These are phyloP conservation scores for Pollenia angustigena DNA, from an alignment of 2,888 invertebrate genomes.

Conservation along the genomic window DNA sequence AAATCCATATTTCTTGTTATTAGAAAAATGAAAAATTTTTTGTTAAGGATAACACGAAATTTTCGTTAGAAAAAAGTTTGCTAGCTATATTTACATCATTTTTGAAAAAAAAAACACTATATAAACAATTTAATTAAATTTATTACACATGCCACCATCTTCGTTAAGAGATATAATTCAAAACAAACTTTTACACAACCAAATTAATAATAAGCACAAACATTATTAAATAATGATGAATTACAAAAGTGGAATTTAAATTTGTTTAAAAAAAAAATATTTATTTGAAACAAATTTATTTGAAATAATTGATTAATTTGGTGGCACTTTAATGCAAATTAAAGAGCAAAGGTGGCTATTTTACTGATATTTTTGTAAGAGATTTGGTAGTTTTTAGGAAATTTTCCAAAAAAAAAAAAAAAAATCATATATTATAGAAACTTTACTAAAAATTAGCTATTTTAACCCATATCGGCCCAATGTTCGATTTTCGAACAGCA, in stretches of 20 bases:
- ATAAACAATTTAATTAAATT: not conserved
- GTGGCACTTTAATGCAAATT: no score
- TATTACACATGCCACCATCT: constrained; percentile 23
- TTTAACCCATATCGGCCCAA: no score
- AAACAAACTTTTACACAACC: not conserved
- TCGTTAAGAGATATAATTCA: not conserved
- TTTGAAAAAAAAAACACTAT: constrained; percentile 1
- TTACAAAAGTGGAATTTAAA: not conserved
- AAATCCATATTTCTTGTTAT: constrained; percentile 8
- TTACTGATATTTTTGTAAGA: no score
- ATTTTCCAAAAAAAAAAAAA: no score
- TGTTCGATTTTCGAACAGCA: no score
- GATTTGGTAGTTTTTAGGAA: no score
- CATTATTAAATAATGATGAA: constrained; percentile 34
- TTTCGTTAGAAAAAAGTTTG: not conserved
- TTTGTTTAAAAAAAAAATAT: not conserved
- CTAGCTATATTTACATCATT: constrained; percentile 21
- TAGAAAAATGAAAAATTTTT: constrained; percentile 10
- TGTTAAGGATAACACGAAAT: no score
- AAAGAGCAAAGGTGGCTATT: not conserved
- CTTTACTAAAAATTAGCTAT: no score
- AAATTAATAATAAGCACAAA: constrained; percentile 3
- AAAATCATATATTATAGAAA: no score
- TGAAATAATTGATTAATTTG: no score
- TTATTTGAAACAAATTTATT: not conserved